Percentiles rank a stretch among this genome's conserved stretches.
phyloP scores from a whole-genome alignment of 1,140 invertebrate species.

The Ruditapes philippinarum region DNA sequence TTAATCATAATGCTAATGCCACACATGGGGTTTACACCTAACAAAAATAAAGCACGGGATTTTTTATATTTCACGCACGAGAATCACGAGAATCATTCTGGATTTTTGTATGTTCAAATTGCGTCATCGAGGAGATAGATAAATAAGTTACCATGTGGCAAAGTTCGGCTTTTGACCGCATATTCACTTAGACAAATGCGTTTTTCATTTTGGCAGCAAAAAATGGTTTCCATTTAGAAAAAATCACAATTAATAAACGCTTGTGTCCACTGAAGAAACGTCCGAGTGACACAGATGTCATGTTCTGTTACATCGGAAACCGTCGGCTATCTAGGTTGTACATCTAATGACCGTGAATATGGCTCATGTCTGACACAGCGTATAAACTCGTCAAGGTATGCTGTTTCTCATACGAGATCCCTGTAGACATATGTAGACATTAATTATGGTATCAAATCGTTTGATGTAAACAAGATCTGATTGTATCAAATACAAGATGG shows the following conservation, averaged over 20 bases:
- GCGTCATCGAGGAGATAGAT: too few species aligned
- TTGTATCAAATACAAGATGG: slow-evolving; percentile 46
- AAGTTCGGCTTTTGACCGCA: too few species aligned
- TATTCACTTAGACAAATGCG: too few species aligned
- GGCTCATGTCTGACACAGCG: slow-evolving; percentile 46
- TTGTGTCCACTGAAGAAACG: slow-evolving; percentile 3
- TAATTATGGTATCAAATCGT: slow-evolving; percentile 56
- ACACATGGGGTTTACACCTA: neutral
- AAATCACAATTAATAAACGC: neutral
- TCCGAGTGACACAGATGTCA: slow-evolving; percentile 50
- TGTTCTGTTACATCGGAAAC: slow-evolving; percentile 47
- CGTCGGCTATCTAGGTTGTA: slow-evolving; percentile 51
- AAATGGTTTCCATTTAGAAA: neutral
- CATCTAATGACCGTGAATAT: slow-evolving; percentile 61
- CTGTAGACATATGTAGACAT: slow-evolving; percentile 65
- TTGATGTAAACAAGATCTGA: slow-evolving; percentile 65
- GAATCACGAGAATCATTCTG: too few species aligned
- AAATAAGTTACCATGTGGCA: too few species aligned
- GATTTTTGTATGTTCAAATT: too few species aligned
- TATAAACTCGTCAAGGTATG: slow-evolving; percentile 56
- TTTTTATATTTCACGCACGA: too few species aligned
- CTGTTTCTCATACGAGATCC: slow-evolving; percentile 40
- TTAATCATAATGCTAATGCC: neutral
- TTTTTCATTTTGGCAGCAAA: neutral
- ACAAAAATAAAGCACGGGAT: too few species aligned